Percentiles rank a stretch among this genome's conserved stretches.
These are phyloP conservation scores for Cisticola juncidis DNA, from an alignment of 2,113 vertebrate species.

Conservation along the genomic window DNA sequence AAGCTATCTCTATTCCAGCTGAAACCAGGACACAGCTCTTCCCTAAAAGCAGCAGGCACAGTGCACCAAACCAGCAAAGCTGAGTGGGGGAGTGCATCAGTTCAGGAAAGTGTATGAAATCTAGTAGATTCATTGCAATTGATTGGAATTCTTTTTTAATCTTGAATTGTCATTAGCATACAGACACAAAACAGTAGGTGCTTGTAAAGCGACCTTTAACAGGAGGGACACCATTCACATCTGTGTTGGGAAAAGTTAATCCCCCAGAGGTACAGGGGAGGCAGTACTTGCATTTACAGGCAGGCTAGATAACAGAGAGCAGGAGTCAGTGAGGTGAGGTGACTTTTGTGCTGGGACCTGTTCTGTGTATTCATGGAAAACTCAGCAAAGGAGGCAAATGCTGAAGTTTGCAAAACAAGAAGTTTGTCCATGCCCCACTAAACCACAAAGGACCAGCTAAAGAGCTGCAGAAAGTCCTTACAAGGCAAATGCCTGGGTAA, in stretches of 20 bases:
- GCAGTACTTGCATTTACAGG: neutral
- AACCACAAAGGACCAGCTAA: neutral
- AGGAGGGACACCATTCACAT: neutral
- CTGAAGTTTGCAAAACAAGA: neutral
- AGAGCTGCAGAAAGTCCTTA: neutral
- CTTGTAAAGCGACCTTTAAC: accelerated
- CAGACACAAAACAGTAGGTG: neutral
- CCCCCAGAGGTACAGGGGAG: neutral
- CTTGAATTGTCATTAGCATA: neutral
- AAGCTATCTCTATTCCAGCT: neutral
- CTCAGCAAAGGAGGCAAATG: neutral
- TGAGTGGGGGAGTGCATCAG: too few species aligned
- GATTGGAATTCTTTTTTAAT: neutral
- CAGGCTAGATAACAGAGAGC: neutral
- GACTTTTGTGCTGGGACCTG: neutral
- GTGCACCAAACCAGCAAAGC: neutral
- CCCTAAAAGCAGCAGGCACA: neutral
- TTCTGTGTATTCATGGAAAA: neutral
- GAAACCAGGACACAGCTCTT: neutral
- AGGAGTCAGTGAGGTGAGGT: neutral
- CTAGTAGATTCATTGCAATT: neutral
- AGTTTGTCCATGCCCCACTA: accelerated
- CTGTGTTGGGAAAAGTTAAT: neutral
- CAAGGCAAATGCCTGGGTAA: neutral
- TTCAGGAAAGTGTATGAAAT: neutral